Percentiles rank a stretch among this genome's conserved stretches.
These are phyloP conservation scores for Anguilla japonica DNA, from an alignment of 2,113 vertebrate genomes.

Conservation along the genomic window DNA sequence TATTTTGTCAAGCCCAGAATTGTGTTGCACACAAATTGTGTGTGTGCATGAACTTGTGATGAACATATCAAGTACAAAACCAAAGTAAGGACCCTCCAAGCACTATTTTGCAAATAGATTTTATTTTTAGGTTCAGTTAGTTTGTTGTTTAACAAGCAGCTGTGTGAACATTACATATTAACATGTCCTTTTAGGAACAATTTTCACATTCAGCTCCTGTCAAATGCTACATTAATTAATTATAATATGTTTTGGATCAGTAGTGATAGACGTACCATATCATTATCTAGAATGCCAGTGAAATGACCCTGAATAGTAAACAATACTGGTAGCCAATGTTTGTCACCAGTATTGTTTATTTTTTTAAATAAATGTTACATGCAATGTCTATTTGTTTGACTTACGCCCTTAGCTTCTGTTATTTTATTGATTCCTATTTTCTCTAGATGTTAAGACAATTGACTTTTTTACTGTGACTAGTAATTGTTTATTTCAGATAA, in stretches of 20 bases:
- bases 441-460: background rate
- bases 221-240: constrained; percentile 34
- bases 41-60: background rate
- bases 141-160: constrained; percentile 1
- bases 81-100: background rate
- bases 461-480: background rate
- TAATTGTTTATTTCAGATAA: background rate
- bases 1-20: background rate
- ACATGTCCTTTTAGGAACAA: constrained; percentile 16
- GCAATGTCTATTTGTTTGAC: background rate
- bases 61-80: background rate
- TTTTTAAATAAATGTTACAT: background rate
- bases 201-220: constrained; percentile 37
- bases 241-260: constrained; percentile 30
- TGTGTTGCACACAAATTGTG: background rate
- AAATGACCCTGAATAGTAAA: background rate
- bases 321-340: background rate
- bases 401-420: background rate
- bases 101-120: background rate
- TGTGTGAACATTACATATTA: background rate
- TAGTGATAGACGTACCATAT: constrained; percentile 33
- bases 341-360: too few species aligned
- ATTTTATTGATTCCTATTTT: background rate
- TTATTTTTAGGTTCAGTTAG: background rate
- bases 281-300: background rate